Base-by-base conservation (phyloP, 2,113 vertebrate genomes). In the Chloropsis cyanopogon region DNA sequence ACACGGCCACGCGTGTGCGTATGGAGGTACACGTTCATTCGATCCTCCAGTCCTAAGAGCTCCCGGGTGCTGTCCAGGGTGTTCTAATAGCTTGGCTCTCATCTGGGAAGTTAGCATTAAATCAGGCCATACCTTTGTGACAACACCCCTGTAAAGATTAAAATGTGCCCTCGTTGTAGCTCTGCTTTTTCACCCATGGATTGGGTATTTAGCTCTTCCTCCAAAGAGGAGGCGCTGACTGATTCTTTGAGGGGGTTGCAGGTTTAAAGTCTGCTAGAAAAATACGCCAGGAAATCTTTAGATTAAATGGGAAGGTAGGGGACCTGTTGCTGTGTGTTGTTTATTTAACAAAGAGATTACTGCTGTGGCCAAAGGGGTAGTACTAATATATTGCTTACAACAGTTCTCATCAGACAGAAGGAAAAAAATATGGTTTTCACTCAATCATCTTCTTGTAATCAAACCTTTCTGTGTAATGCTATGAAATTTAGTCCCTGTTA, bases 11-110 rank as follows among this genome's bases (percentile, higher is more conserved):
- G n/a, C 24, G 56, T 57, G 8, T 11, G 18, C 23, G 35, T 50
- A 22, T n/a, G 16, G 11, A 21, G 12, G 25, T 23, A 1, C 5
- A 0, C 6, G 7, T 4, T 0, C 0, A 12, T 7, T 5, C 4
- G 3, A 5, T 4, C 19, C 16, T 49, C 4, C 6, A 1, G 8
- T 19, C 23, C 26, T 5, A 0, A 24, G 25, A 14, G 72, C n/a
- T 64, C 21, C 24, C 25, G 57, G 12, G 7, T 31, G 25, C 44
- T 20, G 6, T 6, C 15, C 9, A 5, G 4, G 3, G 35, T 42
- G 29, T n/a, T 41, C 11, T 11, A 3, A 13, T 39, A 23, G 17
- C 44, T 42, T 17, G 39, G 12, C 20, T 54, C 24, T 80, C 20
- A 2, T 3, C 31, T 56, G 15, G 6, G 28, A 73, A 42, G 15